Base-by-base conservation (phyloP, 1,140 invertebrate species). In the Bombus fervidus region DNA sequence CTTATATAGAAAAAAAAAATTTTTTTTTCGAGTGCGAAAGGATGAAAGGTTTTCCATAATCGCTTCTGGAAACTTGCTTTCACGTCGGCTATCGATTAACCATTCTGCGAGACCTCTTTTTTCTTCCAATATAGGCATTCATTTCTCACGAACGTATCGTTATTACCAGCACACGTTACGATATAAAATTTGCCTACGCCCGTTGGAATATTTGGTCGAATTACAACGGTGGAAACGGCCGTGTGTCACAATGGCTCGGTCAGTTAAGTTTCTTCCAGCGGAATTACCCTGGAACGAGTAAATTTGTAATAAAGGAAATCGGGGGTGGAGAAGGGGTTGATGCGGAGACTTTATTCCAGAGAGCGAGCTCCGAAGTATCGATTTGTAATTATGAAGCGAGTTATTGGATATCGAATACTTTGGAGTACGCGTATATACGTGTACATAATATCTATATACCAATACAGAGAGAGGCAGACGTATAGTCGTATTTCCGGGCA, bases 331-430 rank as follows among this genome's bases (percentile, higher is more conserved):
- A 15, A 28, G 25, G 47, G 74, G 74, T 75, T 57, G 71, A 75
- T 15, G 39, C 69, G 57, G 72, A 37, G 72, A 82, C 47, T 83
- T 68, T 83, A 83, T 78, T 69, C 28, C 43, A 68, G 74, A 77
- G 75, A n/a, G 28, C 22, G 43, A 78, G 43, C 25, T 57, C 25
- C 25, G 43, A 22, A 76, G 62, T 83, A 77, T 83, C 81, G 81
- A 78, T 83, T 83, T 83, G 74, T 78, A 77, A 83, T 83, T 83
- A 83, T 69, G 81, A 83, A 83, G 39, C 62, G 81, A 77, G 81
- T 77, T 83, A 83, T 78, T 78, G 81, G 81, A 53, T 83, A 83
- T 83, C 81, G 74, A 83, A 83, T 83, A 83, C 74, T 57, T 83
- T 53, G 62, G 37, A 78, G 74, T 31, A 77, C 43, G 22, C 37